Evolutionary conservation across 2,113 vertebrate species (phyloP).

Genomic region (Neotragus moschatus): DNA sequence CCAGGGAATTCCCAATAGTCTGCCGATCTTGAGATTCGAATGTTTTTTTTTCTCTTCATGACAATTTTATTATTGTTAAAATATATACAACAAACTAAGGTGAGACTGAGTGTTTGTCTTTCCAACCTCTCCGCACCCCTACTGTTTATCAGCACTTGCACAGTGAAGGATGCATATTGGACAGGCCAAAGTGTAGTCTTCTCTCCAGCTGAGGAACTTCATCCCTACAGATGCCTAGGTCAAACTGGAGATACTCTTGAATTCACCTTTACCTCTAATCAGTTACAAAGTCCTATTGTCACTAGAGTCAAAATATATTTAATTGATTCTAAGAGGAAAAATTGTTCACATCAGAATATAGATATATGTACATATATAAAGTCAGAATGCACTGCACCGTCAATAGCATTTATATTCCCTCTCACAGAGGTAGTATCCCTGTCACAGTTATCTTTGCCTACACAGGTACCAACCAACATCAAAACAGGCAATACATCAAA

Average conservation of each 20-base stretch:
- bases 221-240: neutral
- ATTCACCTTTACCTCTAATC: neutral
- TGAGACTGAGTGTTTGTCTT: neutral
- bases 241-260: neutral
- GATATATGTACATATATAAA: neutral
- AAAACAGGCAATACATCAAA: neutral
- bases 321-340: neutral
- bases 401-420: neutral
- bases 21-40: neutral
- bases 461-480: neutral
- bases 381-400: neutral
- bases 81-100: neutral
- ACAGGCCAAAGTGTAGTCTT: neutral
- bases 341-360: neutral
- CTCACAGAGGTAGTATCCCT: neutral
- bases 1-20: neutral
- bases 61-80: neutral
- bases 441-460: neutral
- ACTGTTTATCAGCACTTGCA: neutral
- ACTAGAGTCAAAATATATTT: neutral
- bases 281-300: neutral
- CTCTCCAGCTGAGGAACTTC: neutral
- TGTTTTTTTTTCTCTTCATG: neutral
- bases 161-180: neutral
- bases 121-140: neutral